Percentiles rank a stretch among this genome's conserved stretches.
phyloP scores from a whole-genome alignment of 2,888 invertebrate genomes.

The Oscheius onirici region DNA sequence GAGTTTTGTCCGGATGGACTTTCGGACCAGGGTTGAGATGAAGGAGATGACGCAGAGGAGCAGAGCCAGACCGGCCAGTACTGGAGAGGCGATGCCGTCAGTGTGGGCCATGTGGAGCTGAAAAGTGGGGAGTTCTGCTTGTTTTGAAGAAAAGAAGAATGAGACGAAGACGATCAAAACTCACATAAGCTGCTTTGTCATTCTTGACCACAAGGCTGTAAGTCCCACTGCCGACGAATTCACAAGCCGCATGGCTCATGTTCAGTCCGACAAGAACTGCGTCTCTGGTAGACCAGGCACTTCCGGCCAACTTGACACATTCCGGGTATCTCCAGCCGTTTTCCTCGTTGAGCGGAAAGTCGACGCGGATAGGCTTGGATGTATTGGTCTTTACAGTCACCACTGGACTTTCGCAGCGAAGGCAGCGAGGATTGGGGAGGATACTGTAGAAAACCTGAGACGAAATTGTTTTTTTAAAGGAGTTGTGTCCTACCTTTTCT shows the following conservation, averaged over 20 bases:
- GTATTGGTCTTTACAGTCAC: constrained; percentile 43
- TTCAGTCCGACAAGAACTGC: constrained; percentile 61
- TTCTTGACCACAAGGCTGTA: constrained; percentile 58
- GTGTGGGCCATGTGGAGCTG: constrained; percentile 52
- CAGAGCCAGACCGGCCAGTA: constrained; percentile 56
- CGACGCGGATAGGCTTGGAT: constrained; percentile 47
- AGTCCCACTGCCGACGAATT: constrained; percentile 57
- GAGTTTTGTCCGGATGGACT: constrained; percentile 38
- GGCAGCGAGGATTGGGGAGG: constrained; percentile 45
- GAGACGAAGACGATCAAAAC: neutral
- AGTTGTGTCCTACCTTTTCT: constrained; percentile 20
- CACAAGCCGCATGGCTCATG: constrained; percentile 64
- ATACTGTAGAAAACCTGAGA: constrained; percentile 48
- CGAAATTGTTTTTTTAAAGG: neutral
- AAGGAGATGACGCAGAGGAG: constrained; percentile 57
- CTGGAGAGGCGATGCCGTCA: constrained; percentile 50
- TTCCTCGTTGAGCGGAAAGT: constrained; percentile 53
- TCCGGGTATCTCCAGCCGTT: constrained; percentile 65
- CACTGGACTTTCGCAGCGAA: constrained; percentile 47
- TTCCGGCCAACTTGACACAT: constrained; percentile 46
- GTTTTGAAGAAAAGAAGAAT: neutral
- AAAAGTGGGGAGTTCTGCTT: too few species aligned
- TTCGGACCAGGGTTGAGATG: constrained; percentile 49
- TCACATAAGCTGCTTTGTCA: constrained; percentile 40
- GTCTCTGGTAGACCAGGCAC: constrained; percentile 48